These are phyloP conservation scores for Chlorodrepanis virens DNA, from an alignment of 2,113 vertebrate genomes.

Conservation along the genomic window DNA sequence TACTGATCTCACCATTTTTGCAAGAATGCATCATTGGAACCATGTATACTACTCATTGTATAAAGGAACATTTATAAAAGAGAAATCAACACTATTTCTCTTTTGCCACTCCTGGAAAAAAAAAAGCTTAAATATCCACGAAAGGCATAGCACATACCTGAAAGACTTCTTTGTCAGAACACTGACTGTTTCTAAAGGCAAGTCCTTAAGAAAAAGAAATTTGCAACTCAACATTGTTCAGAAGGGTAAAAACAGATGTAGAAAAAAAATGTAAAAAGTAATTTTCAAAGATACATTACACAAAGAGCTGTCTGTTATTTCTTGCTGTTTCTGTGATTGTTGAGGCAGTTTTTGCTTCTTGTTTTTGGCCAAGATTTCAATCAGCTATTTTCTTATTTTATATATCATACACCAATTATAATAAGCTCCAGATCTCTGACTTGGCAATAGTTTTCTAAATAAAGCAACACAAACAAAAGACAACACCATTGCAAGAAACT, in stretches of 20 bases:
- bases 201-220: background rate
- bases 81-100: background rate
- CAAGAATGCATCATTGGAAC: background rate
- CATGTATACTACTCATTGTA: background rate
- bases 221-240: background rate
- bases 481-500: background rate
- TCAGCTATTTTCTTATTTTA: slow-evolving; percentile 25
- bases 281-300: background rate
- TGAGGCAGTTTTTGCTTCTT: slow-evolving; percentile 43
- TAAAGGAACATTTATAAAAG: background rate
- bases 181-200: background rate
- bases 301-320: slow-evolving; percentile 13
- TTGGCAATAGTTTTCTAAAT: slow-evolving; percentile 56
- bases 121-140: background rate
- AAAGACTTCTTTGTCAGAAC: slow-evolving; percentile 25
- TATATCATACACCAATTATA: slow-evolving; percentile 40
- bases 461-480: slow-evolving; percentile 45
- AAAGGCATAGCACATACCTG: background rate
- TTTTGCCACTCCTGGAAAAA: background rate
- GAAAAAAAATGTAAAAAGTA: background rate
- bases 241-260: background rate
- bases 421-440: slow-evolving; percentile 52
- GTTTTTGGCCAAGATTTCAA: slow-evolving; percentile 38
- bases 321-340: slow-evolving; percentile 2
- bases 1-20: background rate